These are phyloP conservation scores for Kryptopterus vitreolus DNA, from an alignment of 2,797 vertebrate species.

Conservation along the genomic window DNA sequence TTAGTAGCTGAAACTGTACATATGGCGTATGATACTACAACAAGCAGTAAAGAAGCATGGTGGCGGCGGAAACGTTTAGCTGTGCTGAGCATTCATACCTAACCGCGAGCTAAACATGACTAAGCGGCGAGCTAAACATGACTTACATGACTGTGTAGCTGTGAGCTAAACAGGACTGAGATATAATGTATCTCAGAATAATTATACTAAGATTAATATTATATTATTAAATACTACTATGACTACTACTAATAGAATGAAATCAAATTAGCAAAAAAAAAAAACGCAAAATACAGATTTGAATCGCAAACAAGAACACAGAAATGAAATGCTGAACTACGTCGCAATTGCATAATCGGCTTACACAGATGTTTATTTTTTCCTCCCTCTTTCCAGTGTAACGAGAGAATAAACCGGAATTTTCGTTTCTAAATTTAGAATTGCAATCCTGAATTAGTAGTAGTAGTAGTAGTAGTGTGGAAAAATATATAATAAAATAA, in stretches of 20 bases:
- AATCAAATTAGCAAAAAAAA: background rate
- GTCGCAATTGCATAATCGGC: background rate
- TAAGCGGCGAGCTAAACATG: too few relatives aligned
- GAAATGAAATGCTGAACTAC: background rate
- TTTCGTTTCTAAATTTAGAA: constrained; percentile 3
- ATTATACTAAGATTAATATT: background rate
- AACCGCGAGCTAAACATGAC: too few relatives aligned
- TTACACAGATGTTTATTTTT: background rate
- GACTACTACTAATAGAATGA: too few relatives aligned
- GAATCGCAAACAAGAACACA: background rate
- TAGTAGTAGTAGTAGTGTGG: background rate
- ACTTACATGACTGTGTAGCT: too few relatives aligned
- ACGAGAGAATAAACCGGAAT: constrained; percentile 1
- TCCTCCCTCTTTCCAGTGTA: background rate
- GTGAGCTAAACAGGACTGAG: too few relatives aligned
- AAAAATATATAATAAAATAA: too few relatives aligned
- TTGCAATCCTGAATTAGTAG: background rate
- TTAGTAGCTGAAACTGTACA: background rate
- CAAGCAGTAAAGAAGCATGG: background rate
- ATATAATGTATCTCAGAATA: too few relatives aligned
- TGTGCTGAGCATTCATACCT: too few relatives aligned
- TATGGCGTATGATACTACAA: background rate
- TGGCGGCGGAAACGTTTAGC: background rate
- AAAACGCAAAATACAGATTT: background rate
- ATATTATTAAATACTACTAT: background rate